These are phyloP conservation scores for Platycnemis pennipes DNA, from an alignment of 2,888 invertebrate genomes.

Conservation along the genomic window DNA sequence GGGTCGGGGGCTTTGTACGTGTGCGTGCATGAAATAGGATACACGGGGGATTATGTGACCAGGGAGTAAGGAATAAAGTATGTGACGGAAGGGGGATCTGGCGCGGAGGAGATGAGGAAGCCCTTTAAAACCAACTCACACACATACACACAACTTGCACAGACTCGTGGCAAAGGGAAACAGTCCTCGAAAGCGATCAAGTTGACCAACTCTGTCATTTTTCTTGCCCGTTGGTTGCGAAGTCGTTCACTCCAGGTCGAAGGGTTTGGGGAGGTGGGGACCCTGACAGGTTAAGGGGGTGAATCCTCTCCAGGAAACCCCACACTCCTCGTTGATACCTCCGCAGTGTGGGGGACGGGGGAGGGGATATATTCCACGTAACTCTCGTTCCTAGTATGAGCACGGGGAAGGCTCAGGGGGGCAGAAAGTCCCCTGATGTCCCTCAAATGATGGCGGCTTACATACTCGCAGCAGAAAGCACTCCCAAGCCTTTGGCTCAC, in stretches of 20 bases:
- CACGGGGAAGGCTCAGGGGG: background rate
- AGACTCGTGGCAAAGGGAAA: background rate
- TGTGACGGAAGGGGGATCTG: background rate
- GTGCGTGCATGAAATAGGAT: background rate
- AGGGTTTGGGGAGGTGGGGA: background rate
- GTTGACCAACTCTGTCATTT: background rate
- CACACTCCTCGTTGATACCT: background rate
- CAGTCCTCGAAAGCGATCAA: background rate
- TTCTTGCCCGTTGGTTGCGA: background rate
- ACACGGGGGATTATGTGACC: background rate
- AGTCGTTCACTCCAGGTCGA: background rate
- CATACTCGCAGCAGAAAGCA: background rate
- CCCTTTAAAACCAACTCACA: background rate
- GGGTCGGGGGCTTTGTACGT: background rate
- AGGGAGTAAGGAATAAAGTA: background rate
- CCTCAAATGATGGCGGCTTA: background rate
- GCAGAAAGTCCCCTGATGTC: background rate
- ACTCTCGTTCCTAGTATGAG: background rate
- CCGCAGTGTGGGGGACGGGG: background rate
- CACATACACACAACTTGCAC: background rate
- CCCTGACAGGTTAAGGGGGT: background rate
- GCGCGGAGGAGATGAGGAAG: background rate
- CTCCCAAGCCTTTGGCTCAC: background rate
- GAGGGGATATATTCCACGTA: background rate
- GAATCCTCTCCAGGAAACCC: background rate